Conservation (phyloP, 53 echinoderm and acorn worm species). For the Zoroaster sp. region DNA sequence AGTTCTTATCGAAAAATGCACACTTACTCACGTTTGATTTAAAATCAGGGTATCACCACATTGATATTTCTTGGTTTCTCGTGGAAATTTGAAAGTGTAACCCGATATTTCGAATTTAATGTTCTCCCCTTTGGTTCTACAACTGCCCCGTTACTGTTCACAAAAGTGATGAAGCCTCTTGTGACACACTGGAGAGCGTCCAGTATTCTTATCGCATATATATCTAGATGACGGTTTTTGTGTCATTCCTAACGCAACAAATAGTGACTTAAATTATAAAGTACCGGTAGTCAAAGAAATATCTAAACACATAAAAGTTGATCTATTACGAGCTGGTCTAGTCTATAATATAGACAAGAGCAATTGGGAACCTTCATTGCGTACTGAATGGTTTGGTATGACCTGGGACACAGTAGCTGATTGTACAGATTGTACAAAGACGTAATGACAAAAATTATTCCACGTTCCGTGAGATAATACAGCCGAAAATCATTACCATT, state of each 20-base stretch:
- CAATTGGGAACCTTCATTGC: not conserved
- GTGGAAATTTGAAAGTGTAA: not conserved
- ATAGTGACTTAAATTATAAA: not conserved
- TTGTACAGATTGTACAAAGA: too few relatives aligned
- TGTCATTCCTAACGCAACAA: not conserved
- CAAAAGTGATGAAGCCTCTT: not conserved
- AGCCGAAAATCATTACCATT: too few relatives aligned
- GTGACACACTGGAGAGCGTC: constrained; percentile 4
- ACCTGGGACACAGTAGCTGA: too few relatives aligned
- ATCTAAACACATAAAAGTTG: not conserved
- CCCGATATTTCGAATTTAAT: not conserved
- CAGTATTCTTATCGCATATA: not conserved
- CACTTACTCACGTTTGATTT: not conserved
- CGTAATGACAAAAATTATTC: too few relatives aligned
- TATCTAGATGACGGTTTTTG: constrained; percentile 1
- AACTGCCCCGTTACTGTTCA: not conserved
- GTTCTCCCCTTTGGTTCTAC: constrained; percentile 8
- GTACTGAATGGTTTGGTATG: not conserved
- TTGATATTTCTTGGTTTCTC: not conserved
- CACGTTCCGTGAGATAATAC: too few relatives aligned
- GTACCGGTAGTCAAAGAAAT: not conserved
- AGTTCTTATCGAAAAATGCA: not conserved
- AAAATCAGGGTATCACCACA: constrained; percentile 36
- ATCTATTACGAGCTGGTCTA: not conserved
- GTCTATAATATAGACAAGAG: not conserved